phyloP scores from a whole-genome alignment of 2,797 vertebrate genomes.

The Sebastes kiyomatsui region DNA sequence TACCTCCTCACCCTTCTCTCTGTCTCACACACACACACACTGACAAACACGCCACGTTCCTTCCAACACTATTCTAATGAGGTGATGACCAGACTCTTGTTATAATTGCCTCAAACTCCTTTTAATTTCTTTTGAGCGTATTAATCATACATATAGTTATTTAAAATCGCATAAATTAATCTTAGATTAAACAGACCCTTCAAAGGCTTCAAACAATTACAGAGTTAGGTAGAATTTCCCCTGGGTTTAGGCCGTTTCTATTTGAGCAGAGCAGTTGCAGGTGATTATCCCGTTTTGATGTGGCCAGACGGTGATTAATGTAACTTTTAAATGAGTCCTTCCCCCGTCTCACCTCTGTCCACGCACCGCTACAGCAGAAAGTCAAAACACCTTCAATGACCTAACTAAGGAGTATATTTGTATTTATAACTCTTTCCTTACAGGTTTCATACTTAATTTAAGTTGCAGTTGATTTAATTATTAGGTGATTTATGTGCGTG shows the following conservation, averaged over 20 bases:
- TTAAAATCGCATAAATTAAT: constrained; percentile 99
- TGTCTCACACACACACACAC: constrained; percentile 36
- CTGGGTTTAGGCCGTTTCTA: constrained; percentile 92
- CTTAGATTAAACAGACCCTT: constrained; percentile 98
- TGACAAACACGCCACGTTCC: constrained; percentile 69
- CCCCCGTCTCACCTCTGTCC: constrained; percentile 54
- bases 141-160: constrained; percentile 99
- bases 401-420: constrained; percentile 86
- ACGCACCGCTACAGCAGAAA: constrained; percentile 77
- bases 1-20: constrained; percentile 79
- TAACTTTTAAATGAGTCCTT: constrained; percentile 92
- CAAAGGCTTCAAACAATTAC: constrained; percentile 98
- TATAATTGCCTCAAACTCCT: constrained; percentile 99
- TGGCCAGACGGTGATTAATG: constrained; percentile 95
- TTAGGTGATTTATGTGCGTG: constrained; percentile 7
- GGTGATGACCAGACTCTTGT: constrained; percentile 98
- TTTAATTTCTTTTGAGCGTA: constrained; percentile 97
- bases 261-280: constrained; percentile 93
- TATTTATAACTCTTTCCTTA: constrained; percentile 55
- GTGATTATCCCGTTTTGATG: constrained; percentile 97
- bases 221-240: constrained; percentile 99
- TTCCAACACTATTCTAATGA: constrained; percentile 92
- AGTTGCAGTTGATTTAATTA: constrained; percentile 73
- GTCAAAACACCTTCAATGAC: constrained; percentile 89
- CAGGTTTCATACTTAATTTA: constrained; percentile 55